Evolutionary conservation across 2,113 vertebrate genomes (phyloP).

Genomic region (Bufo gargarizans): DNA sequence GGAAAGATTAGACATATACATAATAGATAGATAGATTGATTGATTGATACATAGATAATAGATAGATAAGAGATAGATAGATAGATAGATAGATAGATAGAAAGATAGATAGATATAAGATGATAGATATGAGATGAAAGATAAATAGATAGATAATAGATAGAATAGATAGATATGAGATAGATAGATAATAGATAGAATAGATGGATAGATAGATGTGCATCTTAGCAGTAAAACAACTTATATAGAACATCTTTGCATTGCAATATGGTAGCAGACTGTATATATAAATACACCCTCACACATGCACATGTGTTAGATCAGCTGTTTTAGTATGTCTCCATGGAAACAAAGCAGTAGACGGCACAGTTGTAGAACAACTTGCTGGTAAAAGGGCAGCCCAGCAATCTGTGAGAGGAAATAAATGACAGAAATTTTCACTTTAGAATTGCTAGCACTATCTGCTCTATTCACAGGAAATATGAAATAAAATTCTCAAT

Average conservation of each 20-base stretch:
- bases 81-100: not conserved
- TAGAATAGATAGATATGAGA: not conserved
- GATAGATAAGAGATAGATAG: not conserved
- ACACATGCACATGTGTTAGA: constrained; percentile 6
- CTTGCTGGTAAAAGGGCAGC: constrained; percentile 58
- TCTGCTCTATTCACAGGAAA: not conserved
- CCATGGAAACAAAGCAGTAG: constrained; percentile 74
- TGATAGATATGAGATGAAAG: not conserved
- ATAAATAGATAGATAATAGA: not conserved
- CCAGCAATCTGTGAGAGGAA: constrained; percentile 45
- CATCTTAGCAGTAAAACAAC: too few relatives aligned
- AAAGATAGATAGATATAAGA: not conserved
- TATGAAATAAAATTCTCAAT: not conserved
- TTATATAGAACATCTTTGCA: not conserved
- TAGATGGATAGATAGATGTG: too few relatives aligned
- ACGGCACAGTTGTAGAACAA: constrained; percentile 36
- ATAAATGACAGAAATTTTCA: not conserved
- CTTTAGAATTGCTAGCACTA: not conserved
- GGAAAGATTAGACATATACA: too few relatives aligned
- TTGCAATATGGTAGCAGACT: not conserved
- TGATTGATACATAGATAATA: not conserved
- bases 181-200: not conserved
- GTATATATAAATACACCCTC: not conserved
- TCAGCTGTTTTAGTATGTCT: constrained; percentile 60
- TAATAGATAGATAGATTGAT: not conserved